A percentile compares a stretch with the other conserved stretches of the same genome.
Conservation (phyloP, 2,797 vertebrate genomes). For the Taeniopygia guttata region DNA sequence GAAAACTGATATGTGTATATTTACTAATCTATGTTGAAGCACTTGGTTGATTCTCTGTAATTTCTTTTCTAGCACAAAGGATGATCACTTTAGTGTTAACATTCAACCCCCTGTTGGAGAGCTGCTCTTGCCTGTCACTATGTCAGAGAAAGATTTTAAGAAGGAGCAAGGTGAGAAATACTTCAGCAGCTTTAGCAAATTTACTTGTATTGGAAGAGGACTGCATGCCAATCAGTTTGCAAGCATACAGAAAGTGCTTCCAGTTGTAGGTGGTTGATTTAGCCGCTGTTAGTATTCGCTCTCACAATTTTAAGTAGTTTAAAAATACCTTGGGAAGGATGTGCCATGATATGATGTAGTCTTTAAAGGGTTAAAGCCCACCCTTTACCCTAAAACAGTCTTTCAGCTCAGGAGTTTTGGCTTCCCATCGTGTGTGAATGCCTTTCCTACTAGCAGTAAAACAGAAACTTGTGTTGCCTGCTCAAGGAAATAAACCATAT, state of each 20-base stretch:
- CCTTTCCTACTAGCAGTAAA: conserved; percentile 6
- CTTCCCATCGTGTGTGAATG: neutral
- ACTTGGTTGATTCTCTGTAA: conserved; percentile 19
- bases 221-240: neutral
- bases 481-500: neutral
- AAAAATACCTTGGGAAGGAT: conserved; percentile 1
- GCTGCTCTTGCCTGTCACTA: conserved; percentile 86
- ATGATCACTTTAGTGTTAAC: conserved; percentile 87
- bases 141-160: conserved; percentile 90
- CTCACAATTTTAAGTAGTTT: neutral
- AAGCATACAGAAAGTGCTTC: neutral
- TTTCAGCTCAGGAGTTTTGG: conserved; percentile 7
- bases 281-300: neutral
- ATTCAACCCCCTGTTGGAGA: conserved; percentile 93
- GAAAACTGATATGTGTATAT: neutral
- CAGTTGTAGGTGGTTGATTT: neutral
- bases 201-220: neutral
- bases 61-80: conserved; percentile 83
- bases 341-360: neutral
- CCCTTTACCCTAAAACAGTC: neutral
- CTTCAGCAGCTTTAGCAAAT: neutral
- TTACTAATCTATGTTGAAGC: neutral
- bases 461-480: neutral
- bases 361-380: conserved; percentile 4
- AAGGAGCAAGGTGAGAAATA: conserved; percentile 87